Percentiles rank a stretch among this genome's conserved stretches.
These are phyloP conservation scores for Notechis scutatus DNA, from an alignment of 2,113 vertebrate genomes.

Conservation along the genomic window DNA sequence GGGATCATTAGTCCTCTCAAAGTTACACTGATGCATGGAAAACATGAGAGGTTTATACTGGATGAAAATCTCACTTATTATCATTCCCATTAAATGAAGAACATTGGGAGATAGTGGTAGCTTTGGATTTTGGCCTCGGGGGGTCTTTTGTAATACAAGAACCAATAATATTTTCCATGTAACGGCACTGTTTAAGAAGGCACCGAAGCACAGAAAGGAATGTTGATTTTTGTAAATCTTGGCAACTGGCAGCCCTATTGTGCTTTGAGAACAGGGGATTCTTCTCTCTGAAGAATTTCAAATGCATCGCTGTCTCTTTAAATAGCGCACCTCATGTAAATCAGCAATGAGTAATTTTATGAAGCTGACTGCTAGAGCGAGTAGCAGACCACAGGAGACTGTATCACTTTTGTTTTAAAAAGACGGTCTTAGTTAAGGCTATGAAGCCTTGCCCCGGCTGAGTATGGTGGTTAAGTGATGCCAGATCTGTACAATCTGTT, in stretches of 20 bases:
- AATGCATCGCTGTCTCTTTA: background rate
- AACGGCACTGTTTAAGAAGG: background rate
- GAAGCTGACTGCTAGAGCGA: background rate
- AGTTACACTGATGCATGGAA: background rate
- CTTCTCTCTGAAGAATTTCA: constrained; percentile 1
- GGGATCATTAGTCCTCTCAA: background rate
- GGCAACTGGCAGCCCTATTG: background rate
- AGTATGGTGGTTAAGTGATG: background rate
- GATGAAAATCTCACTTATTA: fast-evolving
- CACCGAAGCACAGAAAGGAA: background rate
- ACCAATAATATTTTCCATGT: background rate
- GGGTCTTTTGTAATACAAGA: background rate
- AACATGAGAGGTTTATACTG: background rate
- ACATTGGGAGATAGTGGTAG: background rate
- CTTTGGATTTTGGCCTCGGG: background rate
- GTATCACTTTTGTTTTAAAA: background rate
- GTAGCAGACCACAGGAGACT: background rate
- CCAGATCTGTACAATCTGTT: background rate
- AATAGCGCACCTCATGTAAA: background rate
- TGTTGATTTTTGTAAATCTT: constrained; percentile 8
- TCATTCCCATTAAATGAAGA: background rate
- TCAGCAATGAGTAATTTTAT: background rate
- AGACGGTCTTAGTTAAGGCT: background rate
- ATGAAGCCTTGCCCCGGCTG: background rate
- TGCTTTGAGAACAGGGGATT: background rate